These are phyloP conservation scores for Anneissia japonica DNA, from an alignment of 35 echinoderm and acorn worm species.

Conservation along the genomic window DNA sequence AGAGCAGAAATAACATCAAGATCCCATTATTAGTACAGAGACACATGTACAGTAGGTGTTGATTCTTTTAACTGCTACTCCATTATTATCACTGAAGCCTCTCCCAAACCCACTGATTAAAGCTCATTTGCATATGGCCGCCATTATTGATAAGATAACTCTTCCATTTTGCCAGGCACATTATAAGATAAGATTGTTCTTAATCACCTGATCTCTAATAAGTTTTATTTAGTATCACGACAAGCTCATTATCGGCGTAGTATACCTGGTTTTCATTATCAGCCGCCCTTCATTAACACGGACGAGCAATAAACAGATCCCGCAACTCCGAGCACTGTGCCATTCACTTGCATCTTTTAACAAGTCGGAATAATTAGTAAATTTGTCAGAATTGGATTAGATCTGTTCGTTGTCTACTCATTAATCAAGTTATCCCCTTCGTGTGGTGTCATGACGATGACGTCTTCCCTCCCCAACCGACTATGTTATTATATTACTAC, in stretches of 20 bases:
- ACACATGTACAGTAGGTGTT: no score
- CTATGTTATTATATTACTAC: not conserved
- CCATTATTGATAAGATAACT: not conserved
- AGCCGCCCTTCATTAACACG: no score
- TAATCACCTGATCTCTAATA: not conserved
- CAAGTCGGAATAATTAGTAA: not conserved
- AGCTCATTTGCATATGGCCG: not conserved
- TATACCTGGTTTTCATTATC: not conserved
- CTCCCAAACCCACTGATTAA: no score
- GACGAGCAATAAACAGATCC: not conserved
- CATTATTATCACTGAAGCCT: no score
- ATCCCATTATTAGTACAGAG: no score
- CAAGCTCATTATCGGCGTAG: not conserved
- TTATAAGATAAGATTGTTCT: not conserved
- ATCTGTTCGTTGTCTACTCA: not conserved
- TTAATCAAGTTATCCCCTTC: not conserved
- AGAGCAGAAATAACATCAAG: no score
- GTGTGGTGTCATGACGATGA: not conserved
- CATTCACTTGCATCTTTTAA: not conserved
- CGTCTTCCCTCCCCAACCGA: not conserved
- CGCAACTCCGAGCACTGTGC: not conserved
- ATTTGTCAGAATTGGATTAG: not conserved
- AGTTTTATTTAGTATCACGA: not conserved
- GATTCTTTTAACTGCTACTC: no score
- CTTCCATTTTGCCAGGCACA: not conserved